These are phyloP conservation scores for Globicephala melas DNA, from an alignment of 2,113 vertebrate genomes.

Conservation along the genomic window DNA sequence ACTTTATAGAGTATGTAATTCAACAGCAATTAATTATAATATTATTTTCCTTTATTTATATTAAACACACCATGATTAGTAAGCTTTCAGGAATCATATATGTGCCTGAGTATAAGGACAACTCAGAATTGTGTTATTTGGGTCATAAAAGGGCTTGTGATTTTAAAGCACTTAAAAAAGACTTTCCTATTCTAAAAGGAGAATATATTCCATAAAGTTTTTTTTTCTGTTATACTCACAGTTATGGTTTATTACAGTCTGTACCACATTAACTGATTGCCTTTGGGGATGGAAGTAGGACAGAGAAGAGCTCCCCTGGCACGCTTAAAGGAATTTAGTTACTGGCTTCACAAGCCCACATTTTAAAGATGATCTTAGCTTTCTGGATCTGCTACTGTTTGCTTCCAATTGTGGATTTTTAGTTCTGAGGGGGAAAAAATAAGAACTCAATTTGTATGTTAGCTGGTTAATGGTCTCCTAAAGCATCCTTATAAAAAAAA, in stretches of 20 bases:
- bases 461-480: background rate
- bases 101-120: background rate
- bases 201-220: background rate
- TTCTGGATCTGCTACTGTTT: background rate
- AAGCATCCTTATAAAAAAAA: background rate
- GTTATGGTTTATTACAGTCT: background rate
- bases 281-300: background rate
- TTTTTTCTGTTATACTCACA: background rate
- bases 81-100: background rate
- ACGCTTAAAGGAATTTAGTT: background rate
- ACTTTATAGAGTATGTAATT: background rate
- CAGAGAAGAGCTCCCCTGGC: background rate
- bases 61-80: background rate
- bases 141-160: background rate
- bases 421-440: background rate
- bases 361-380: background rate
- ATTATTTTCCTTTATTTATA: background rate
- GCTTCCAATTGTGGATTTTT: background rate
- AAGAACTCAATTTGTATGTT: background rate
- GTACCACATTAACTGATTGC: background rate
- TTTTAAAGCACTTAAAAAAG: constrained; percentile 51
- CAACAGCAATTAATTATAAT: background rate
- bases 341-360: background rate
- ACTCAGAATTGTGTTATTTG: background rate
- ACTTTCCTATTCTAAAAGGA: constrained; percentile 29